Evolutionary conservation across 1,140 invertebrate species (phyloP), one percentile per base, ranked within the genome.

Genomic region (Episyrphus balteatus): DNA sequence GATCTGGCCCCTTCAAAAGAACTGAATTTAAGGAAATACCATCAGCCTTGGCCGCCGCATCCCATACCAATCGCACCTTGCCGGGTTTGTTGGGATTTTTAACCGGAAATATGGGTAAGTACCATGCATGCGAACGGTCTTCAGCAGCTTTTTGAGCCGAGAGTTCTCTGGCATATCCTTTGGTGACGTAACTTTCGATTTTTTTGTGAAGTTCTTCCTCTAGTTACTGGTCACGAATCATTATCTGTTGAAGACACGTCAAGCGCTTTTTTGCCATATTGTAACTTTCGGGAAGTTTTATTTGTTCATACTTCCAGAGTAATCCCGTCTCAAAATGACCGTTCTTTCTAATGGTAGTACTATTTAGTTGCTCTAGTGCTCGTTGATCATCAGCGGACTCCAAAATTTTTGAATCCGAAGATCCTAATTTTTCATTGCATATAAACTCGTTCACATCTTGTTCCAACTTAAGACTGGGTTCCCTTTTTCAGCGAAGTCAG

Each of bases 41-140:
- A 26, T 52, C 8, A 8, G 8, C 21, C 8, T 26, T 26, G 21
- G 21, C 21, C 19, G 56, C 55, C 10, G 51, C 55, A 45, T 62
- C 57, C 37, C 54, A 53, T 3, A 60, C 57, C n/a, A 59, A 3
- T 8, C 58, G 17, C 5, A 58, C 7, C 38, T 62, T 61, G 3
- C 42, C 42, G 1, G 56, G 51, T 48, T 60, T 62, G 38, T 51
- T 56, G 17, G 54, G 47, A 32, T 62, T 55, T 2, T 15, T 21
- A 1, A 62, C 58, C 0, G 40, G 52, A 39, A 62, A 62, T 34
- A 62, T 56, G 6, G 59, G 55, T 11, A 64, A 40, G 46, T 62
- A 63, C 59, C 59, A 66, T 37, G 21, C 17, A n/a, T 42, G 36
- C n/a, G 21, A 44, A 8, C 15, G n/a, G 26, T 8, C 32, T 5